Percentiles rank a stretch among this genome's conserved stretches.
These are phyloP conservation scores for Phataginus tetradactyla DNA, from an alignment of 2,797 vertebrate genomes.

Conservation along the genomic window DNA sequence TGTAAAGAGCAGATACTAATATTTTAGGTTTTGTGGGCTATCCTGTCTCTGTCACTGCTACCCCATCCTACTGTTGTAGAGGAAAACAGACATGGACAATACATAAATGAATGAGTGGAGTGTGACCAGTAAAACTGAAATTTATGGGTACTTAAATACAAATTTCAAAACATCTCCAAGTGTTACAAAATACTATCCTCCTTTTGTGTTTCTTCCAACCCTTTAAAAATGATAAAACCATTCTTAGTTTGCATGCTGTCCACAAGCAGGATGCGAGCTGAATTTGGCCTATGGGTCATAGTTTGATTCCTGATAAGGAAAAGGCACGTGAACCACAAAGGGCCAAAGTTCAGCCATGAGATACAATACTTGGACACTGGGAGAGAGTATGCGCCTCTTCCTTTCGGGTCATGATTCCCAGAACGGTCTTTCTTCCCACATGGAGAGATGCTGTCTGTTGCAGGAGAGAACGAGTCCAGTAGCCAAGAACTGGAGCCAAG, in stretches of 20 bases:
- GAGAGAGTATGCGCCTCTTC: not conserved
- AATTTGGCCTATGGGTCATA: not conserved
- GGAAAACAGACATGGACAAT: not conserved
- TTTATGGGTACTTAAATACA: not conserved
- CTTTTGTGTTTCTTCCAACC: not conserved
- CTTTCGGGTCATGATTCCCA: not conserved
- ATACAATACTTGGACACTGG: not conserved
- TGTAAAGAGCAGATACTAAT: not conserved
- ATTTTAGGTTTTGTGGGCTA: constrained; percentile 13
- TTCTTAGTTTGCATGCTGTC: not conserved
- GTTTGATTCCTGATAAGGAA: not conserved
- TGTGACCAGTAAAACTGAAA: not conserved
- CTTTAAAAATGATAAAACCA: not conserved
- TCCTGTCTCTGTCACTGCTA: not conserved
- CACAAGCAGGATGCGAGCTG: not conserved
- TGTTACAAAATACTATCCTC: not conserved
- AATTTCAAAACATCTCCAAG: constrained; percentile 47
- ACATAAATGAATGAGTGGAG: not conserved
- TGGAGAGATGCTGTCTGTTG: not conserved
- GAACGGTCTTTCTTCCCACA: not conserved
- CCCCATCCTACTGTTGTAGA: not conserved
- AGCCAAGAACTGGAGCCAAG: not conserved
- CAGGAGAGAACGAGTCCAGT: not conserved
- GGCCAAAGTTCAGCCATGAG: not conserved
- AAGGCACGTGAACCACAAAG: not conserved